These are phyloP conservation scores for Drosophila repletoides DNA, from an alignment of 1,140 invertebrate genomes.

Conservation along the genomic window DNA sequence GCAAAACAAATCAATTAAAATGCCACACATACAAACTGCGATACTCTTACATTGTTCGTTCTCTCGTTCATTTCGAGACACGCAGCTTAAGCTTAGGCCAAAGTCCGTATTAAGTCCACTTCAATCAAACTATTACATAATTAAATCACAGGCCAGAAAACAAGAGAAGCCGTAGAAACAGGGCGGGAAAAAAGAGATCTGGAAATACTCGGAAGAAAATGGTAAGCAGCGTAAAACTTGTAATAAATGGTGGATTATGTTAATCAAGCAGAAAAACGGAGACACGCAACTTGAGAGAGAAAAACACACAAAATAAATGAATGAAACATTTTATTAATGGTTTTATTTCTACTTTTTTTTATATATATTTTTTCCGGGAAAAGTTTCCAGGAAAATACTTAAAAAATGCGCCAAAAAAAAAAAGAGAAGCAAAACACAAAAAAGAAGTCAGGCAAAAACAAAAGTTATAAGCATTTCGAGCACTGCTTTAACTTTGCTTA, in stretches of 20 bases:
- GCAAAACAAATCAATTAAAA: conserved; percentile 80
- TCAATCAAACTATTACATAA: conserved; percentile 80
- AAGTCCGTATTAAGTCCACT: conserved; percentile 67
- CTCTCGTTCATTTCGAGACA: conserved; percentile 6
- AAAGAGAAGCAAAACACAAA: conserved; percentile 5
- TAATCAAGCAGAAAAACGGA: conserved; percentile 77
- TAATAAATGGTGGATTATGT: conserved; percentile 80
- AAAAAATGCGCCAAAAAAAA: conserved; percentile 30
- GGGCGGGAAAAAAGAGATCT: conserved; percentile 9
- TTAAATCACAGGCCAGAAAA: conserved; percentile 76
- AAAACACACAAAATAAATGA: conserved; percentile 59
- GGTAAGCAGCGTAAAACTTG: conserved; percentile 45
- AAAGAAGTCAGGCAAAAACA: conserved; percentile 24
- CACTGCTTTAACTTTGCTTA: conserved; percentile 58
- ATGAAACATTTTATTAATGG: conserved; percentile 80
- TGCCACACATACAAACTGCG: conserved; percentile 25
- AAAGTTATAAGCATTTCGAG: conserved; percentile 64
- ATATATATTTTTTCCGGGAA: conserved; percentile 26
- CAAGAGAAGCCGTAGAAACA: too few relatives aligned
- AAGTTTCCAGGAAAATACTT: conserved; percentile 37
- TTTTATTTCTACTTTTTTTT: conserved; percentile 46
- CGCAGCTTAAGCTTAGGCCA: conserved; percentile 48
- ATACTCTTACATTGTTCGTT: conserved; percentile 5
- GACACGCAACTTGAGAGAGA: conserved; percentile 49
- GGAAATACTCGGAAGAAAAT: conserved; percentile 10